Evolutionary conservation across 2,888 invertebrate genomes (phyloP).

Genomic region (Tridacna crocea): DNA sequence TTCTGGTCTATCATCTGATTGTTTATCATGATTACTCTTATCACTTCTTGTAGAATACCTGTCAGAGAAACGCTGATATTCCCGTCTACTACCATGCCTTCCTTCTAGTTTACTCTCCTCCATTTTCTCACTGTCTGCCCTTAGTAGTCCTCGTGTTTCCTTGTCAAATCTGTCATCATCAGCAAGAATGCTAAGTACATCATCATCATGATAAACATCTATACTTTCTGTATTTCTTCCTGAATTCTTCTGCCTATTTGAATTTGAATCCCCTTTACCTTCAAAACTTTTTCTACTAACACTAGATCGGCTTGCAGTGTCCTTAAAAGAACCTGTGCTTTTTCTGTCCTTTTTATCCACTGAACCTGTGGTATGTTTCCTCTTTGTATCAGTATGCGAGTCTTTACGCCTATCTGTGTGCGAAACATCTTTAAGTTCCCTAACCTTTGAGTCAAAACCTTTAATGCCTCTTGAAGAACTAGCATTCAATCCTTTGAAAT

Average conservation of each 20-base stretch:
- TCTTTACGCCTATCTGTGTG: background rate
- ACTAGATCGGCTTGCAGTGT: background rate
- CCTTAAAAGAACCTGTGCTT: background rate
- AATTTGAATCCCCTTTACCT: background rate
- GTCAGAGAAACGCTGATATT: background rate
- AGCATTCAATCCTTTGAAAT: background rate
- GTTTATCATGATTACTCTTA: background rate
- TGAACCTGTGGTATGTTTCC: background rate
- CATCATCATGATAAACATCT: conserved; percentile 44
- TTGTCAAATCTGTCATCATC: conserved; percentile 55
- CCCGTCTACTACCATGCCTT: background rate
- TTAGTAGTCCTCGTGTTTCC: conserved; percentile 28
- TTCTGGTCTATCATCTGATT: background rate
- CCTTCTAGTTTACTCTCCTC: background rate
- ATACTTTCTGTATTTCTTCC: background rate
- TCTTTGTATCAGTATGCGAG: background rate
- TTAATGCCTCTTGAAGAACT: background rate
- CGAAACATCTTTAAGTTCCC: background rate
- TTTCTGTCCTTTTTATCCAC: background rate
- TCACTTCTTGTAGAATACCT: background rate
- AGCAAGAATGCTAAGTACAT: conserved; percentile 51
- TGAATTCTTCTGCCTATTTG: background rate
- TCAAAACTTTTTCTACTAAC: conserved; percentile 1
- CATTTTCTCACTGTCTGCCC: background rate
- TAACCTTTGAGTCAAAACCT: background rate